Evolutionary conservation across 2,797 vertebrate genomes (phyloP).

Genomic region (Toxotes lorentzi): DNA sequence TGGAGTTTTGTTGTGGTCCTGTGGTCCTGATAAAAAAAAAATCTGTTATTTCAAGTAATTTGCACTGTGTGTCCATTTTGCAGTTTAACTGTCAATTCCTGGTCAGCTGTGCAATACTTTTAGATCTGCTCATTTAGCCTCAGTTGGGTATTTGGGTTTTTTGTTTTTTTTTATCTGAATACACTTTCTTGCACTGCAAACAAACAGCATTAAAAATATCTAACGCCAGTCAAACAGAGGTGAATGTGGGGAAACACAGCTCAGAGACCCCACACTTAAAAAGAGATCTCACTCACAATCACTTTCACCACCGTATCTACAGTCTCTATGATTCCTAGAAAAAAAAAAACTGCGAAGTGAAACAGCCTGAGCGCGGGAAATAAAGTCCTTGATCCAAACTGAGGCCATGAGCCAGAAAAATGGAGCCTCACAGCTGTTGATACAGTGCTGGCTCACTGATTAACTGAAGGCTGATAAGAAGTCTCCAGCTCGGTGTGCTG

Average conservation of each 20-base stretch:
- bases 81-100: background rate
- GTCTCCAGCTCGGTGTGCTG: conserved; percentile 9
- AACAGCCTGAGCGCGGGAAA: background rate
- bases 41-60: background rate
- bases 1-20: too few relatives aligned
- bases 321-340: background rate
- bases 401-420: conserved; percentile 13
- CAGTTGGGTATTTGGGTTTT: too few relatives aligned
- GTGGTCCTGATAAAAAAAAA: background rate
- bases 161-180: too few relatives aligned
- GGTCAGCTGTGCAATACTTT: background rate
- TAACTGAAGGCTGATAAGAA: conserved; percentile 44
- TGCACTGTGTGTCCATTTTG: background rate
- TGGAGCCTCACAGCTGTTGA: conserved; percentile 39
- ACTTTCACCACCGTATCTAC: background rate
- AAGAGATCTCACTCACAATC: background rate
- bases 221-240: background rate
- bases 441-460: conserved; percentile 42
- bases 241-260: background rate
- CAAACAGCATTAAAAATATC: background rate
- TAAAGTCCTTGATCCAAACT: background rate
- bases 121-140: background rate
- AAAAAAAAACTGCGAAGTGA: background rate
- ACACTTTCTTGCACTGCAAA: background rate
- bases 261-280: background rate